Conservation (phyloP, 2,888 invertebrate genomes). For the Galeopsomyia nigrocyanea region DNA sequence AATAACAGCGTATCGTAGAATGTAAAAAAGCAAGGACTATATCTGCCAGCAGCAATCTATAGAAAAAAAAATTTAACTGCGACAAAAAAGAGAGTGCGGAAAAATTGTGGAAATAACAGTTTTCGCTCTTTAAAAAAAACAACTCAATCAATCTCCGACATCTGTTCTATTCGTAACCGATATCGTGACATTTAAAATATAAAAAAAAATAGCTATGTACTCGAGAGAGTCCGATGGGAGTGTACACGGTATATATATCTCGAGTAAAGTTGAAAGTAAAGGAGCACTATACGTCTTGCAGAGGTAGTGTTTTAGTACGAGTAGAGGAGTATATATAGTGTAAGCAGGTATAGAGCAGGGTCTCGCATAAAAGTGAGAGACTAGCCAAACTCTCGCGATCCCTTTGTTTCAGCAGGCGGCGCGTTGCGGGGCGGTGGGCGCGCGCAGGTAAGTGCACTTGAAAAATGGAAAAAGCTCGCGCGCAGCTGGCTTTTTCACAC, state of each 20-base stretch:
- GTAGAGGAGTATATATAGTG: too few relatives aligned
- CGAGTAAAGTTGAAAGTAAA: too few relatives aligned
- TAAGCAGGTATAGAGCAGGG: too few relatives aligned
- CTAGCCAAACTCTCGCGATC: slow-evolving; percentile 22
- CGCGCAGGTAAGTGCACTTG: slow-evolving; percentile 56
- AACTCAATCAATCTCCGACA: too few relatives aligned
- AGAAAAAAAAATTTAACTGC: slow-evolving; percentile 27
- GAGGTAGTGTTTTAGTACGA: too few relatives aligned
- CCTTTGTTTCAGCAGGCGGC: slow-evolving; percentile 41
- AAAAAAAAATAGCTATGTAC: too few relatives aligned
- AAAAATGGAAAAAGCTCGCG: slow-evolving; percentile 55
- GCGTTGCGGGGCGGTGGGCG: too few relatives aligned
- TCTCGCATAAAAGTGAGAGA: neutral
- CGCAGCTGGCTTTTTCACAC: slow-evolving; percentile 34
- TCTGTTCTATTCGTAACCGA: too few relatives aligned
- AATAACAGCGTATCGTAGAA: slow-evolving; percentile 32
- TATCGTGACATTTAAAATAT: too few relatives aligned
- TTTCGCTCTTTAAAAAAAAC: slow-evolving; percentile 1
- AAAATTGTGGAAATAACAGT: slow-evolving; percentile 22
- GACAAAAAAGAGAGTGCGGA: neutral
- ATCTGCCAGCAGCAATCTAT: slow-evolving; percentile 20
- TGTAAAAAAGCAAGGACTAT: slow-evolving; percentile 26
- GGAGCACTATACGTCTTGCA: too few relatives aligned
- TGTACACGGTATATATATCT: too few relatives aligned
- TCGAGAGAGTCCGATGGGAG: too few relatives aligned